These are phyloP conservation scores for Enchytraeus crypticus DNA, from an alignment of 2,888 invertebrate genomes.

Conservation along the genomic window DNA sequence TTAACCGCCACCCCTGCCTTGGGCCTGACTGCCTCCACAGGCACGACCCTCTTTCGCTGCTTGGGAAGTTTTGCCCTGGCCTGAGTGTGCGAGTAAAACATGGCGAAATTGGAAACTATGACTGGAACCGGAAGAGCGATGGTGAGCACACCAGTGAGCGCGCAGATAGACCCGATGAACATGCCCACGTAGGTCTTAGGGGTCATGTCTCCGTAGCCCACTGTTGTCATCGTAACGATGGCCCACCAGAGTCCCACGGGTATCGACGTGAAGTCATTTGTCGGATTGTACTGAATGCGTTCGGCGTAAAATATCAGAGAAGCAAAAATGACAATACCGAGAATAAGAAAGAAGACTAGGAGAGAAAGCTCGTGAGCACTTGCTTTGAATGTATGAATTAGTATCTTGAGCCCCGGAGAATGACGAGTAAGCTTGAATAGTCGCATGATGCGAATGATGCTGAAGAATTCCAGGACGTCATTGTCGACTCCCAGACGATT, in stretches of 20 bases:
- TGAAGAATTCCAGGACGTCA: too few species aligned
- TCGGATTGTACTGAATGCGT: conserved; percentile 83
- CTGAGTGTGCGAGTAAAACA: conserved; percentile 46
- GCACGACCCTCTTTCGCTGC: conserved; percentile 74
- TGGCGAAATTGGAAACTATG: conserved; percentile 46
- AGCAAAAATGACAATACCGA: conserved; percentile 94
- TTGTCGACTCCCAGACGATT: conserved; percentile 42
- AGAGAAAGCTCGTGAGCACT: too few species aligned
- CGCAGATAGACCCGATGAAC: conserved; percentile 42
- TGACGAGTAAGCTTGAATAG: too few species aligned
- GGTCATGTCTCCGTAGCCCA: conserved; percentile 46
- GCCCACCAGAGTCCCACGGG: conserved; percentile 49
- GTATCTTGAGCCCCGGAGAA: too few species aligned
- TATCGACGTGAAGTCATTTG: conserved; percentile 50
- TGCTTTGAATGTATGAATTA: too few species aligned
- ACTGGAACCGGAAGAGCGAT: conserved; percentile 48
- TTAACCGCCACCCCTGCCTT: too few species aligned
- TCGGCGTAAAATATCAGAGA: conserved; percentile 97
- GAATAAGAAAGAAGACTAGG: conserved; percentile 84
- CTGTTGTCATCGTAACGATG: conserved; percentile 48
- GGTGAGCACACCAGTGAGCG: conserved; percentile 43
- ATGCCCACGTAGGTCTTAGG: conserved; percentile 35
- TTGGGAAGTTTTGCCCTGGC: conserved; percentile 67
- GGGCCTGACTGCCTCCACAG: conserved; percentile 59
- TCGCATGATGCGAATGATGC: too few species aligned